These are phyloP conservation scores for Rattus rattus DNA, from an alignment of 2,113 vertebrate genomes.

Conservation along the genomic window DNA sequence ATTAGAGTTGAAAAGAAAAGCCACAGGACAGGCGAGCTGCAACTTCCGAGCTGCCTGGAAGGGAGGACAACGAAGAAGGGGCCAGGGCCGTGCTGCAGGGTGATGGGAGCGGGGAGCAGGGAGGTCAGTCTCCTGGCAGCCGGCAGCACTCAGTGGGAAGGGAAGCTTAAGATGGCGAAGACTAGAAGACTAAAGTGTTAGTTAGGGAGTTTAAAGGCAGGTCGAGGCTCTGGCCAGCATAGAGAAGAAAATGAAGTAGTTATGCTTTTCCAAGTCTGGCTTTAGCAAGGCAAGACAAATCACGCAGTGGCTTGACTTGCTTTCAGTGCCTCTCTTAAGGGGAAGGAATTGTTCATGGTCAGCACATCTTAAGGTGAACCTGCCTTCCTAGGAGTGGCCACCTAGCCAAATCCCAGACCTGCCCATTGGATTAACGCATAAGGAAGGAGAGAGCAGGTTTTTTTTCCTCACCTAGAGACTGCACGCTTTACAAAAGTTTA, in stretches of 20 bases:
- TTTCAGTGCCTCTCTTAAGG: neutral
- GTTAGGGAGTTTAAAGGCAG: neutral
- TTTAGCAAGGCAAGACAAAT: neutral
- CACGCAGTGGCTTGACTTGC: neutral
- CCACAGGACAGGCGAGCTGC: neutral
- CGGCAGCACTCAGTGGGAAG: neutral
- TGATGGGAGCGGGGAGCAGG: too few species aligned
- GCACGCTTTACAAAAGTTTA: neutral
- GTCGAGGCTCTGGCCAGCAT: neutral
- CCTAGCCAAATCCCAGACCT: too few species aligned
- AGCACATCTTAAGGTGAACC: neutral
- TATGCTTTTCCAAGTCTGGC: neutral
- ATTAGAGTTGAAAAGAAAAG: neutral
- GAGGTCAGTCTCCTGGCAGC: neutral
- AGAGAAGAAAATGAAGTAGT: neutral
- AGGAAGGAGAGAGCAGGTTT: too few species aligned
- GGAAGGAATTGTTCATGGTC: too few species aligned
- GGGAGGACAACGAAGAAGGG: neutral
- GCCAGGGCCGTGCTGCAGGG: neutral
- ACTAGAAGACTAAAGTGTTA: neutral
- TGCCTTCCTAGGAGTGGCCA: neutral
- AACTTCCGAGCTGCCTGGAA: neutral
- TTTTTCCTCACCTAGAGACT: neutral
- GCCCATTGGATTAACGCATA: neutral
- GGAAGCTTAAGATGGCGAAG: neutral